phyloP scores from a whole-genome alignment of 2,888 invertebrate species.

The Adineta ricciae region DNA sequence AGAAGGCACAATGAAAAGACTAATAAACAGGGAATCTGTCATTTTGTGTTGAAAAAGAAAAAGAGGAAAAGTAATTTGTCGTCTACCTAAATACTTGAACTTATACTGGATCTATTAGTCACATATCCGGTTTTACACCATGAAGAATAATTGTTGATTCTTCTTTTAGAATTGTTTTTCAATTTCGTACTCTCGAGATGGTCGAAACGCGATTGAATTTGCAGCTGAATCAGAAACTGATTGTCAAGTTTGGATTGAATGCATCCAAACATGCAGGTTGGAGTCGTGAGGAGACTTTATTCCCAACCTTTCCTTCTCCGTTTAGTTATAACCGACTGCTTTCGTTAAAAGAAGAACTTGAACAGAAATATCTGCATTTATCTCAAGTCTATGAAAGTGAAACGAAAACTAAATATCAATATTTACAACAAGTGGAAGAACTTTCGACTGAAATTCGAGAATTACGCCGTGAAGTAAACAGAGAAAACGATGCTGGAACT shows the following conservation, averaged over 20 bases:
- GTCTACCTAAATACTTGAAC: no score
- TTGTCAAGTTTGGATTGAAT: slow-evolving; percentile 79
- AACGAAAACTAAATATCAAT: slow-evolving; percentile 82
- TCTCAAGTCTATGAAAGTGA: slow-evolving; percentile 76
- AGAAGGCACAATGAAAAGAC: no score
- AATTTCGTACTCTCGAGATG: slow-evolving; percentile 73
- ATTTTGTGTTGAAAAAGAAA: no score
- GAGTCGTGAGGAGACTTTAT: no score
- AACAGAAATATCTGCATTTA: slow-evolving; percentile 79
- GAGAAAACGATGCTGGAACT: neutral
- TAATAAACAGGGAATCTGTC: no score
- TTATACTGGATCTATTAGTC: no score
- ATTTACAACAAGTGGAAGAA: slow-evolving; percentile 81
- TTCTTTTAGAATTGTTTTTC: slow-evolving; percentile 70
- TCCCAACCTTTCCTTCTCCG: no score
- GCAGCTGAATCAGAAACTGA: slow-evolving; percentile 72
- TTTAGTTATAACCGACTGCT: slow-evolving; percentile 75
- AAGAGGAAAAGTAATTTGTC: no score
- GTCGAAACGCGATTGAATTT: slow-evolving; percentile 74
- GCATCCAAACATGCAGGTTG: slow-evolving; percentile 78
- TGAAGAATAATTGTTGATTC: neutral
- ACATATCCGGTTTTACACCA: no score
- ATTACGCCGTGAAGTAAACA: slow-evolving; percentile 67
- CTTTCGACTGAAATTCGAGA: slow-evolving; percentile 77
- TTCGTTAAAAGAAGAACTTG: slow-evolving; percentile 76